Conservation (phyloP, 2,113 vertebrate genomes). For the Arvicanthis niloticus region DNA sequence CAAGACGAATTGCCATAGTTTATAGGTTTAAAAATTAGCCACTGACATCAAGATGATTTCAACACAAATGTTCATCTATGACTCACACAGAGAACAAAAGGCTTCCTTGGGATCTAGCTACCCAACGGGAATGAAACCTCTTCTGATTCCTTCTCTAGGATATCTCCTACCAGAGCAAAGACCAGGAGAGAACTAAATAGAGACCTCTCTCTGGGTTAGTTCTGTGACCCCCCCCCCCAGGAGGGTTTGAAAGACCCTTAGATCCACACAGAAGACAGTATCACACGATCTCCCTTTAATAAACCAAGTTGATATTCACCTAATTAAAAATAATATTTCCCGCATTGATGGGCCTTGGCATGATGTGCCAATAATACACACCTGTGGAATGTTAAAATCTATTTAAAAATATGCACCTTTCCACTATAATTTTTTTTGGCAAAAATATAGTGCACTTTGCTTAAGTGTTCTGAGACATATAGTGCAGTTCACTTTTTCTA, state of each 20-base stretch:
- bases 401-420: background rate
- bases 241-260: background rate
- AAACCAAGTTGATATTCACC: background rate
- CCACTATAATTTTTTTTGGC: background rate
- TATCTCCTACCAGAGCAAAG: background rate
- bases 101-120: background rate
- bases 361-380: no score
- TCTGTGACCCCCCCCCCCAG: background rate
- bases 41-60: conserved; percentile 17
- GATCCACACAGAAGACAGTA: background rate
- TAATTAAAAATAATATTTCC: background rate
- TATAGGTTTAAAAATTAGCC: background rate
- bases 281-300: background rate
- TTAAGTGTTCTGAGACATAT: no score
- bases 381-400: background rate
- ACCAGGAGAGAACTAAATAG: background rate
- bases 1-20: background rate
- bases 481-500: background rate
- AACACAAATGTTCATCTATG: conserved; percentile 37
- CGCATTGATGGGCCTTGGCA: background rate
- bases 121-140: background rate
- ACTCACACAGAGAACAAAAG: conserved; percentile 24
- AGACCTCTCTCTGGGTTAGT: background rate
- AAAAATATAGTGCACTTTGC: background rate
- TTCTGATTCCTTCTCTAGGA: background rate